phyloP scores from a whole-genome alignment of 2,888 invertebrate genomes.

The Tillus elongatus region DNA sequence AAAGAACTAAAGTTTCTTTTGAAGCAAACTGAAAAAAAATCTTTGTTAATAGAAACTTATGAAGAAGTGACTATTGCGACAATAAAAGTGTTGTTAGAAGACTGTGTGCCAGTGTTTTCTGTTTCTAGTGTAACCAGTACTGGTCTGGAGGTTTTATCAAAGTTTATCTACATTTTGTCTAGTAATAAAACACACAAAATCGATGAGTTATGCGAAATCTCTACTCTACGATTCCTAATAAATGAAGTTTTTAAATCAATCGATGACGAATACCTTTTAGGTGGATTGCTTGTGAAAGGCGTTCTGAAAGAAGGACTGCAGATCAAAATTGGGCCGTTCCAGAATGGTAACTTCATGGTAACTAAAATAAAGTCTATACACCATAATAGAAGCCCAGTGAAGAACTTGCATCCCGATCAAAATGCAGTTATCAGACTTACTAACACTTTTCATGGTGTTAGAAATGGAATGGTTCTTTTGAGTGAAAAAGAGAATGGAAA shows the following conservation, averaged over 20 bases:
- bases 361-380: background rate
- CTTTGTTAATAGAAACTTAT: background rate
- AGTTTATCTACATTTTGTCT: background rate
- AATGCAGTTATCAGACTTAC: background rate
- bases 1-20: background rate
- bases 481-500: background rate
- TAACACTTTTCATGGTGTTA: background rate
- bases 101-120: background rate
- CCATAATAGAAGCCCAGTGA: background rate
- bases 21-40: background rate
- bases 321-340: background rate
- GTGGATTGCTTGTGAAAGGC: background rate
- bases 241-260: background rate
- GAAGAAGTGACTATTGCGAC: background rate
- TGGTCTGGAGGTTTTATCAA: background rate
- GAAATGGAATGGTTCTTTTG: background rate
- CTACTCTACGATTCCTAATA: too few species aligned
- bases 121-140: background rate
- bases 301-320: background rate
- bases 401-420: background rate
- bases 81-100: background rate
- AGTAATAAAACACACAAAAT: too few species aligned
- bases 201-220: too few species aligned
- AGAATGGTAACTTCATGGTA: background rate
- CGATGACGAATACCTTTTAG: background rate